These are phyloP conservation scores for Brachionus calyciflorus DNA, from an alignment of 1,140 invertebrate genomes.

Conservation along the genomic window DNA sequence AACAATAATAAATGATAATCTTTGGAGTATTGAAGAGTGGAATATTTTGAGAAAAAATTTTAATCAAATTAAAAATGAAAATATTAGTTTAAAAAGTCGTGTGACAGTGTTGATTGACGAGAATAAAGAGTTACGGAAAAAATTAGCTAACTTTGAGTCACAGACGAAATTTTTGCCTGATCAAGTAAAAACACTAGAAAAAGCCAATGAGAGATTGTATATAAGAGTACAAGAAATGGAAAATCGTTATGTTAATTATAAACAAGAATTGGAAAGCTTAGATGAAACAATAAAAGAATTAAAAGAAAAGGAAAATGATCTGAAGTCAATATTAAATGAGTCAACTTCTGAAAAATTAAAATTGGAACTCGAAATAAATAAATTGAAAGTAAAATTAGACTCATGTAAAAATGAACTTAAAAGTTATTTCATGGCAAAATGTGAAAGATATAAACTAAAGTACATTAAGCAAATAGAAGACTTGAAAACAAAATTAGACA, in stretches of 20 bases:
- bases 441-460: conserved; percentile 31
- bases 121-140: background rate
- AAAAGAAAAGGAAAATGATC: background rate
- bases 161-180: conserved; percentile 22
- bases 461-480: conserved; percentile 21
- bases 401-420: conserved; percentile 2
- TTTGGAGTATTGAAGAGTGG: conserved; percentile 24
- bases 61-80: conserved; percentile 33
- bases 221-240: conserved; percentile 25
- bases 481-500: background rate
- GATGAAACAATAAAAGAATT: background rate
- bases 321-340: background rate
- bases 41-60: conserved; percentile 22
- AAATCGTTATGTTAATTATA: background rate
- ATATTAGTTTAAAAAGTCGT: conserved; percentile 18
- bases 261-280: background rate
- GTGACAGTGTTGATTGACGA: background rate
- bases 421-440: conserved; percentile 37
- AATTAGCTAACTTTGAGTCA: background rate
- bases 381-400: background rate
- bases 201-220: conserved; percentile 36
- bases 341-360: background rate
- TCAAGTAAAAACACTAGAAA: conserved; percentile 42
- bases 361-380: conserved; percentile 11
- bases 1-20: background rate